Percentiles rank a stretch among this genome's conserved stretches.
These are phyloP conservation scores for Drosophila bocki DNA, from an alignment of 1,140 invertebrate genomes.

Conservation along the genomic window DNA sequence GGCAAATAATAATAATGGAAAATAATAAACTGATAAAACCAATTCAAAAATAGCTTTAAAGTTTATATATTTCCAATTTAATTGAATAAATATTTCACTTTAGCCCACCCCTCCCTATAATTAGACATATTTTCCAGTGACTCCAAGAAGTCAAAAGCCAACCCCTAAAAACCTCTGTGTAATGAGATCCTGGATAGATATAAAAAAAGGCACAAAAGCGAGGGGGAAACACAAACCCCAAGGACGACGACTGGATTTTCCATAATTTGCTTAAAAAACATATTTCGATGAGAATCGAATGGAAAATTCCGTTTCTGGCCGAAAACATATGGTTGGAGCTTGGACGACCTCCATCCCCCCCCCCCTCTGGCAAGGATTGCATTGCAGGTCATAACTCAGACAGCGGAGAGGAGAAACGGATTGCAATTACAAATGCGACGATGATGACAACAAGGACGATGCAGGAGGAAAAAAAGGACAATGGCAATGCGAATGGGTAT, in stretches of 20 bases:
- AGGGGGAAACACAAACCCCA: background rate
- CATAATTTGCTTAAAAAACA: conserved; percentile 25
- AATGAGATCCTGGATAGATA: conserved; percentile 9
- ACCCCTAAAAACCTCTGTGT: background rate
- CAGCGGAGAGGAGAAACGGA: conserved; percentile 59
- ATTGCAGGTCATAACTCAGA: conserved; percentile 72
- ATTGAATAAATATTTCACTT: background rate
- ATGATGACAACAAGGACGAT: background rate
- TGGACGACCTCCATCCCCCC: background rate
- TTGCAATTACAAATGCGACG: conserved; percentile 55
- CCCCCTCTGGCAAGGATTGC: conserved; percentile 45
- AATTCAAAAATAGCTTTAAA: too few relatives aligned
- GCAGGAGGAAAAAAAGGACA: conserved; percentile 1
- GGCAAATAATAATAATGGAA: too few relatives aligned
- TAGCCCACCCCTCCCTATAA: too few relatives aligned
- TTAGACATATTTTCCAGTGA: background rate
- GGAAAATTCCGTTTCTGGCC: conserved; percentile 17
- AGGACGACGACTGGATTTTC: background rate
- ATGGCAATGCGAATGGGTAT: conserved; percentile 31
- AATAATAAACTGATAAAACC: too few relatives aligned
- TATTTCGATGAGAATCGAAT: conserved; percentile 26
- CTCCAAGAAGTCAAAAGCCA: background rate
- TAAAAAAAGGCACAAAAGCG: background rate
- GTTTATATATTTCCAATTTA: too few relatives aligned
- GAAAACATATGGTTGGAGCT: conserved; percentile 32